Percentiles rank a stretch among this genome's conserved stretches.
Conservation (phyloP, 2,113 vertebrate species). For the Chaetura pelagica region DNA sequence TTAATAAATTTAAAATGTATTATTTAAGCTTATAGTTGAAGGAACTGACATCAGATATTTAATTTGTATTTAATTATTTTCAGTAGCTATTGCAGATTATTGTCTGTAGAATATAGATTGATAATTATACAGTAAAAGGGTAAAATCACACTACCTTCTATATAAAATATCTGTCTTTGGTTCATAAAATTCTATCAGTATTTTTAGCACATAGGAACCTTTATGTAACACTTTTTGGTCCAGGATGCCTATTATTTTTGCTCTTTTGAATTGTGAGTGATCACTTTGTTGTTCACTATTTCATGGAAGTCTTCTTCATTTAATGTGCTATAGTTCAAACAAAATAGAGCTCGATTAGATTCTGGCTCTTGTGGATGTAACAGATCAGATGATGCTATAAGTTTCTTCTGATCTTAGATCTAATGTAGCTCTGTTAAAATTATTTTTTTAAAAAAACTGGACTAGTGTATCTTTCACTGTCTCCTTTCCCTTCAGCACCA, state of each 20-base stretch:
- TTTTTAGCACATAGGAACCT: not conserved
- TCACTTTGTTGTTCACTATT: constrained; percentile 1
- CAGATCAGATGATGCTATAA: not conserved
- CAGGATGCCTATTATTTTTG: not conserved
- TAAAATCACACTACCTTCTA: not conserved
- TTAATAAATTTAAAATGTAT: not conserved
- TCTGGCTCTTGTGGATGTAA: not conserved
- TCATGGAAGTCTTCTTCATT: not conserved
- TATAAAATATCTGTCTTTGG: not conserved
- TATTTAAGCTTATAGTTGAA: not conserved
- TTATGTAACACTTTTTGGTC: not conserved
- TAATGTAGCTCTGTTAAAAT: not conserved
- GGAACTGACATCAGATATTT: not conserved
- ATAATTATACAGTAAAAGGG: not conserved
- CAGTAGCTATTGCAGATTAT: not conserved
- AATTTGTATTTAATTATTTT: not conserved
- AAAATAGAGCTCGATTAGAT: not conserved
- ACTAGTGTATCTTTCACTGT: not conserved
- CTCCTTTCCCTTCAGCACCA: not conserved
- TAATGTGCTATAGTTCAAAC: not conserved
- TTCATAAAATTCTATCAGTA: not conserved
- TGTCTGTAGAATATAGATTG: not conserved
- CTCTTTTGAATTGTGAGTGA: not conserved
- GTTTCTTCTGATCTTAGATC: not conserved
- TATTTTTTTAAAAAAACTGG: not conserved